phyloP scores from a whole-genome alignment of 2,888 invertebrate species.

The Meiosimyza platycephala region DNA sequence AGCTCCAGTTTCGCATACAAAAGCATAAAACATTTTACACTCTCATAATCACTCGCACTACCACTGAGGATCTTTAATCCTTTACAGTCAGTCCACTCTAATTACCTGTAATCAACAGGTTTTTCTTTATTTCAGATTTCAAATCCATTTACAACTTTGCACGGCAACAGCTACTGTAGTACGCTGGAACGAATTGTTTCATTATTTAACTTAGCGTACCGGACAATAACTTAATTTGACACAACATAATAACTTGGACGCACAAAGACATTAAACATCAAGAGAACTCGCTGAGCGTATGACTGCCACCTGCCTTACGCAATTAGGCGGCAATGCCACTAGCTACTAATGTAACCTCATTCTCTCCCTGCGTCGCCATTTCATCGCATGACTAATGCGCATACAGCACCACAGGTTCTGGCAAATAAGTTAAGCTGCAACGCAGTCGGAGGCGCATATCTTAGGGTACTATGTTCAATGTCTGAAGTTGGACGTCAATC shows the following conservation, averaged over 20 bases:
- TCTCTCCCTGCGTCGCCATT: too few species aligned
- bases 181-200: slow-evolving; percentile 2
- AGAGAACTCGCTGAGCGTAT: slow-evolving; percentile 1
- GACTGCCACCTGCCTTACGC: slow-evolving; percentile 29
- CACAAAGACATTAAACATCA: not conserved
- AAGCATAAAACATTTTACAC: too few species aligned
- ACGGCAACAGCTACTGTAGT: not conserved
- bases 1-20: too few species aligned
- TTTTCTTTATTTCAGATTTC: not conserved
- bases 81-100: not conserved
- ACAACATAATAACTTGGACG: not conserved
- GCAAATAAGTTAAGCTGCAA: too few species aligned
- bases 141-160: too few species aligned
- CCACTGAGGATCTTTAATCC: not conserved
- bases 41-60: too few species aligned
- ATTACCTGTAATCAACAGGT: not conserved
- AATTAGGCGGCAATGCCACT: not conserved
- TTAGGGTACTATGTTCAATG: too few species aligned
- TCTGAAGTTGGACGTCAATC: too few species aligned
- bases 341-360: not conserved
- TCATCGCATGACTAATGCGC: slow-evolving; percentile 9
- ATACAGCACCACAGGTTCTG: too few species aligned
- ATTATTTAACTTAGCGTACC: slow-evolving; percentile 1
- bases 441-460: too few species aligned
- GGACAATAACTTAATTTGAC: slow-evolving; percentile 22